phyloP scores from a whole-genome alignment of 2,113 vertebrate genomes.

The Ophthalmotilapia sp. region DNA sequence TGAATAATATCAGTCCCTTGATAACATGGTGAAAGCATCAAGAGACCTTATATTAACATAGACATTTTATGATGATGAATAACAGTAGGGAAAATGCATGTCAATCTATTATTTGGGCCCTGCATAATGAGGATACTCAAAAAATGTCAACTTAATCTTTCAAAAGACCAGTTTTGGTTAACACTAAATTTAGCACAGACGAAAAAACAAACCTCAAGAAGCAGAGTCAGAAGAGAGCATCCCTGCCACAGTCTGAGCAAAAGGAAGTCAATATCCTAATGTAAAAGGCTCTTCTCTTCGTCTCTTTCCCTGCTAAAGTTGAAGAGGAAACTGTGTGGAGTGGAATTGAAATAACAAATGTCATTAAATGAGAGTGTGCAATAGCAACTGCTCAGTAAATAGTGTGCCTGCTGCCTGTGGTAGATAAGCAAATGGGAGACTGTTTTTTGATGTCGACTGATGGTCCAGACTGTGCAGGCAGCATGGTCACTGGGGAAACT shows the following conservation, averaged over 20 bases:
- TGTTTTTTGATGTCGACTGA: conserved; percentile 35
- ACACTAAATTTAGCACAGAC: background rate
- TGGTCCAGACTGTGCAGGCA: conserved; percentile 18
- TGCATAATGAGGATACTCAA: background rate
- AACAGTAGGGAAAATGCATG: background rate
- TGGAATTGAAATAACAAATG: conserved; percentile 60
- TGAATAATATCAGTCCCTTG: background rate
- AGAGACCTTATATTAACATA: background rate
- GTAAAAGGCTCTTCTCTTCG: conserved; percentile 20
- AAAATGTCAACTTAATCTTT: background rate
- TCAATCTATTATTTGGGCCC: background rate
- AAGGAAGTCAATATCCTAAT: conserved; percentile 32
- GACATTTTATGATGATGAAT: background rate
- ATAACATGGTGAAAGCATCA: background rate
- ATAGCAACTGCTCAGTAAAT: conserved; percentile 40
- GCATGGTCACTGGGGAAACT: conserved; percentile 8
- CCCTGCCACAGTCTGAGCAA: background rate
- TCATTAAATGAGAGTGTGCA: conserved; percentile 34
- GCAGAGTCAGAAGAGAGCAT: background rate
- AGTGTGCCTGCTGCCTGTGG: conserved; percentile 50
- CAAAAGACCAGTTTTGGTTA: background rate
- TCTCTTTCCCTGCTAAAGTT: conserved; percentile 17
- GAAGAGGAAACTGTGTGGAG: conserved; percentile 32
- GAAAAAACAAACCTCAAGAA: background rate
- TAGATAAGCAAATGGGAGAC: conserved; percentile 58